These are phyloP conservation scores for Bugulina stolonifera DNA, from an alignment of 2,888 invertebrate genomes.

Conservation along the genomic window DNA sequence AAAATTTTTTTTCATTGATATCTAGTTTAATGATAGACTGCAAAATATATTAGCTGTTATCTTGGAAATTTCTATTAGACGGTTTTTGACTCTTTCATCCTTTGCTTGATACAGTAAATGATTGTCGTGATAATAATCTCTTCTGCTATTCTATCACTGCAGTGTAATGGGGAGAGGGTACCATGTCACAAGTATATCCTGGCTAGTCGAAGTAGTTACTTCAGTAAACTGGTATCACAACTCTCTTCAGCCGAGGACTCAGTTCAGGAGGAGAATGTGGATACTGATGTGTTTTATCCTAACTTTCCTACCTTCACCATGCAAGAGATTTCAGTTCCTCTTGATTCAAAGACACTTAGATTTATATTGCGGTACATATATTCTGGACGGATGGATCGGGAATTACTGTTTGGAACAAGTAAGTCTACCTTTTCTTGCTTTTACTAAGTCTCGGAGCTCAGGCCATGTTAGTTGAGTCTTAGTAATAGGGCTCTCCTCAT, in stretches of 20 bases:
- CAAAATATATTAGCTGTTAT: too few relatives aligned
- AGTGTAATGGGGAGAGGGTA: constrained; percentile 59
- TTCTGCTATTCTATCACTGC: too few relatives aligned
- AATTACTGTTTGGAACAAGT: constrained; percentile 28
- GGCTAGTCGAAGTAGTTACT: constrained; percentile 61
- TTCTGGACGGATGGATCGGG: background rate
- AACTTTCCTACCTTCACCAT: background rate
- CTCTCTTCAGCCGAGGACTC: background rate
- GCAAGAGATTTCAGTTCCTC: background rate
- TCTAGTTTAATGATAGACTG: too few relatives aligned
- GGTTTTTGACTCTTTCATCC: too few relatives aligned
- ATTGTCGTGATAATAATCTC: too few relatives aligned
- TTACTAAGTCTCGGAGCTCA: too few relatives aligned
- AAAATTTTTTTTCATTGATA: too few relatives aligned
- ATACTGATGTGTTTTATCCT: background rate
- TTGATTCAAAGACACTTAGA: background rate
- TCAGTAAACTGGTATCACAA: constrained; percentile 59
- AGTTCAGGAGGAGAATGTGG: background rate
- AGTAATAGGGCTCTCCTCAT: too few relatives aligned
- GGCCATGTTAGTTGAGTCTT: too few relatives aligned
- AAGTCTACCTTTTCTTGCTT: too few relatives aligned
- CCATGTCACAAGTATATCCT: constrained; percentile 71
- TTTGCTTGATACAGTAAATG: too few relatives aligned
- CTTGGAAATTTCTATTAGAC: too few relatives aligned
- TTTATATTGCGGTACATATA: constrained; percentile 7